These are phyloP conservation scores for Geodia barretti DNA, from an alignment of 37 sponge, comb jelly and placozoan species.

Conservation along the genomic window DNA sequence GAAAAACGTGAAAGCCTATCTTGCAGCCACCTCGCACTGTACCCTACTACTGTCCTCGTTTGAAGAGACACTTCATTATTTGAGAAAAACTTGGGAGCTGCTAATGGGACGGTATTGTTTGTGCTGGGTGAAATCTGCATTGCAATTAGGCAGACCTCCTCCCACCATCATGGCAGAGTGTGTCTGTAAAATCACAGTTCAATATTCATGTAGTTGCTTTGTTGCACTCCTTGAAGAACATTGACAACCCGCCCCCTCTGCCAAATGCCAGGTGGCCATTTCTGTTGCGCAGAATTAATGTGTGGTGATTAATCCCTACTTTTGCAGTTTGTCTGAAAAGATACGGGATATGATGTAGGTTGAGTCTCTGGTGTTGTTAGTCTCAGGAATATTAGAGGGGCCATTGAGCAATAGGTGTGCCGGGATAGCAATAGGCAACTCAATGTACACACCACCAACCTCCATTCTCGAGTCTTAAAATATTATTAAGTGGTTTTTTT, in stretches of 20 bases:
- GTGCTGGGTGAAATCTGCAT: slow-evolving; percentile 22
- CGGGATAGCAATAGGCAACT: slow-evolving; percentile 63
- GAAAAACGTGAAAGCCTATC: slow-evolving; percentile 21
- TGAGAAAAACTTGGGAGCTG: neutral
- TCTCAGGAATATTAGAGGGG: neutral
- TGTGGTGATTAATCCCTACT: neutral
- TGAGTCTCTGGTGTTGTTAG: neutral
- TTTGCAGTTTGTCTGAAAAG: slow-evolving; percentile 27
- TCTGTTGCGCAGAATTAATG: slow-evolving; percentile 28
- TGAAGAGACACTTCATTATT: neutral
- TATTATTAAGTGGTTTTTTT: neutral
- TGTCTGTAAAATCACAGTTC: slow-evolving; percentile 44
- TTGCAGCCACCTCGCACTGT: slow-evolving; percentile 36
- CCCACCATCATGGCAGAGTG: slow-evolving; percentile 63
- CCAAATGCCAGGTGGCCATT: slow-evolving; percentile 55
- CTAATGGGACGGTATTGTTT: slow-evolving; percentile 22
- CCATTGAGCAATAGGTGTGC: neutral
- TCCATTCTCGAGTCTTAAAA: slow-evolving; percentile 6
- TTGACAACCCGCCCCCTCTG: slow-evolving; percentile 73
- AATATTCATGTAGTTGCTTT: slow-evolving; percentile 33
- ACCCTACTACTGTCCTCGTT: neutral
- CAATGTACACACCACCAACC: slow-evolving; percentile 72
- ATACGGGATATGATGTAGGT: slow-evolving; percentile 17
- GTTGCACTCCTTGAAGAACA: slow-evolving; percentile 54
- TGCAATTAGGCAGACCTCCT: slow-evolving; percentile 63